phyloP scores from a whole-genome alignment of 1,140 invertebrate species.

The Proales similis region DNA sequence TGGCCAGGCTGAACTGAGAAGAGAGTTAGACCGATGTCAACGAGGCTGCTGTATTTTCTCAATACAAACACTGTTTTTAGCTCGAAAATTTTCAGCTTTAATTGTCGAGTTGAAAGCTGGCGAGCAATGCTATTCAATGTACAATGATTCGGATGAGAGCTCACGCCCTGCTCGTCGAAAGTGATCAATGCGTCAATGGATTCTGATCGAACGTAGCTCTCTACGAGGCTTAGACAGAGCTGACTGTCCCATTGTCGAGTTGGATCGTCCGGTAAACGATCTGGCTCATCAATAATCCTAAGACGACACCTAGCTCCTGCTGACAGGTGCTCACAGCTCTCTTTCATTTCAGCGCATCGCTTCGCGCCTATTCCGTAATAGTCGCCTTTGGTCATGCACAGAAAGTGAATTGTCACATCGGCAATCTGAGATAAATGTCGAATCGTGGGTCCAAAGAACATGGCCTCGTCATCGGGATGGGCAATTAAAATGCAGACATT shows the following conservation, averaged over 20 bases:
- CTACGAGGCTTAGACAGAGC: conserved; percentile 63
- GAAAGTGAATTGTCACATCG: neutral
- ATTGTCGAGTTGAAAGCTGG: neutral
- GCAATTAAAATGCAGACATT: conserved; percentile 57
- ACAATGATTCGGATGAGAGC: conserved; percentile 75
- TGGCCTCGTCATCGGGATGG: conserved; percentile 87
- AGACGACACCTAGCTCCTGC: conserved; percentile 65
- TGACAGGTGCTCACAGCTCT: conserved; percentile 68
- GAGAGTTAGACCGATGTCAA: neutral
- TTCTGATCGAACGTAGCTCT: conserved; percentile 34
- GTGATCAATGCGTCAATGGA: conserved; percentile 72
- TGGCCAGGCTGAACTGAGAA: neutral
- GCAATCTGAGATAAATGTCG: conserved; percentile 39
- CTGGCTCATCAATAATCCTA: conserved; percentile 39
- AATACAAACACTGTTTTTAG: neutral
- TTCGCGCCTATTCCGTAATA: conserved; percentile 62
- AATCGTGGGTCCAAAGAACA: conserved; percentile 92
- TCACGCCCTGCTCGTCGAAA: conserved; percentile 82
- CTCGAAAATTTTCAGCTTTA: neutral
- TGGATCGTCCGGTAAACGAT: conserved; percentile 65
- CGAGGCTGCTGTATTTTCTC: conserved; percentile 5
- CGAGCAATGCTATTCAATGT: neutral
- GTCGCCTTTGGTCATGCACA: conserved; percentile 56
- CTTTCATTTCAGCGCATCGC: conserved; percentile 69
- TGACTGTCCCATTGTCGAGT: conserved; percentile 66